Conservation (phyloP, 2,113 vertebrate species). For the Callospermophilus lateralis region DNA sequence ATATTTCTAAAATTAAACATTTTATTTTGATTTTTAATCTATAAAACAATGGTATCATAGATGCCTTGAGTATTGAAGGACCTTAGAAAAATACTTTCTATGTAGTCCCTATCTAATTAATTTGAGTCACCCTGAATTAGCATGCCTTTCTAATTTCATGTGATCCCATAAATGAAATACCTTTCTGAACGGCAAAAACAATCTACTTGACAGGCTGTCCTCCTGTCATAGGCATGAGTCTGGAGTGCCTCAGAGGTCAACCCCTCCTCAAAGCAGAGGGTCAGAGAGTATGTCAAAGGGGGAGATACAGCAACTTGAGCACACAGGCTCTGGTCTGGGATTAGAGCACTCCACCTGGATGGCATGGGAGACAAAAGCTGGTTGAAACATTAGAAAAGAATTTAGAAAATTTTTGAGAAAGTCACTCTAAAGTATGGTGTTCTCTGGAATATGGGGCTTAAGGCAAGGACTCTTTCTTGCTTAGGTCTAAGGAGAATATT, state of each 20-base stretch:
- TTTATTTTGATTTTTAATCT: constrained; percentile 10
- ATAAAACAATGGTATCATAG: neutral
- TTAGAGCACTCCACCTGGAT: neutral
- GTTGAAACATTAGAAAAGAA: neutral
- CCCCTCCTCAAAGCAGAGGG: neutral
- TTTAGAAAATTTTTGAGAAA: neutral
- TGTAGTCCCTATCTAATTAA: neutral
- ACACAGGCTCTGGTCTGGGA: neutral
- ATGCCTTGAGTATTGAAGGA: neutral
- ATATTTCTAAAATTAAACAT: neutral
- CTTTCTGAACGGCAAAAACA: neutral
- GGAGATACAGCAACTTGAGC: neutral
- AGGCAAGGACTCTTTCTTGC: neutral
- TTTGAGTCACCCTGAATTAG: neutral
- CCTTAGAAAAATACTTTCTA: neutral
- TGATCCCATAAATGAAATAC: neutral
- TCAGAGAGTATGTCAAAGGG: neutral
- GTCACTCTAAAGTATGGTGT: neutral
- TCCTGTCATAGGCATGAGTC: neutral
- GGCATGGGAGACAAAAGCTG: neutral
- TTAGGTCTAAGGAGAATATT: neutral
- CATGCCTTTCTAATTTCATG: neutral
- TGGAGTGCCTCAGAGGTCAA: neutral
- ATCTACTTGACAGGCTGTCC: neutral
- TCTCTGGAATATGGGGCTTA: neutral